These are phyloP conservation scores for Sitobion miscanthi DNA, from an alignment of 1,140 invertebrate genomes.

Conservation along the genomic window DNA sequence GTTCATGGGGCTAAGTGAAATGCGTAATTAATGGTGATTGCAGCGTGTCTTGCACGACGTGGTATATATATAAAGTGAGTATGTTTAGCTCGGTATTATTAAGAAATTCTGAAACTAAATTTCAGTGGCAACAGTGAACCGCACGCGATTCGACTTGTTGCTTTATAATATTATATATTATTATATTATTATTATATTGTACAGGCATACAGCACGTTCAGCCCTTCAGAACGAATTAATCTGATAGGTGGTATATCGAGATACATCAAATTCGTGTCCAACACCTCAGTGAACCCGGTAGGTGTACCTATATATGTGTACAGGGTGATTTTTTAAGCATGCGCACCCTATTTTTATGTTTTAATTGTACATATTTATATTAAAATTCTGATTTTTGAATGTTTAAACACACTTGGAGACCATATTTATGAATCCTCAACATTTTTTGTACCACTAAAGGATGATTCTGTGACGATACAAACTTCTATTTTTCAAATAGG, in stretches of 20 bases:
- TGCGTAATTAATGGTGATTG: neutral
- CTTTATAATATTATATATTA: neutral
- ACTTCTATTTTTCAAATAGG: too few species aligned
- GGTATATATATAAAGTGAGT: neutral
- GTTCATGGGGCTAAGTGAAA: neutral
- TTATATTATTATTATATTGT: too few species aligned
- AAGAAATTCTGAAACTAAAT: neutral
- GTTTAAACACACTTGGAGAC: too few species aligned
- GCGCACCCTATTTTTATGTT: too few species aligned
- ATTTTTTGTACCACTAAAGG: too few species aligned
- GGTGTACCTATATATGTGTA: too few species aligned
- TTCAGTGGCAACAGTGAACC: neutral
- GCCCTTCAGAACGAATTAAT: conserved; percentile 4
- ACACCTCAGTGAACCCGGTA: too few species aligned
- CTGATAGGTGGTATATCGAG: neutral
- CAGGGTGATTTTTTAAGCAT: too few species aligned
- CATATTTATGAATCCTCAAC: too few species aligned
- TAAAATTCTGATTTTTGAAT: too few species aligned
- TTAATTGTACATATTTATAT: too few species aligned
- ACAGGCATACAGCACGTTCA: neutral
- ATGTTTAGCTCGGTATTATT: neutral
- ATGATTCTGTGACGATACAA: too few species aligned
- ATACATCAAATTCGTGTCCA: neutral
- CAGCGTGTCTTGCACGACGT: neutral
- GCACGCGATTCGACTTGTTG: neutral